Evolutionary conservation across 1,140 invertebrate genomes (phyloP).

Genomic region (Chionoecetes opilio): DNA sequence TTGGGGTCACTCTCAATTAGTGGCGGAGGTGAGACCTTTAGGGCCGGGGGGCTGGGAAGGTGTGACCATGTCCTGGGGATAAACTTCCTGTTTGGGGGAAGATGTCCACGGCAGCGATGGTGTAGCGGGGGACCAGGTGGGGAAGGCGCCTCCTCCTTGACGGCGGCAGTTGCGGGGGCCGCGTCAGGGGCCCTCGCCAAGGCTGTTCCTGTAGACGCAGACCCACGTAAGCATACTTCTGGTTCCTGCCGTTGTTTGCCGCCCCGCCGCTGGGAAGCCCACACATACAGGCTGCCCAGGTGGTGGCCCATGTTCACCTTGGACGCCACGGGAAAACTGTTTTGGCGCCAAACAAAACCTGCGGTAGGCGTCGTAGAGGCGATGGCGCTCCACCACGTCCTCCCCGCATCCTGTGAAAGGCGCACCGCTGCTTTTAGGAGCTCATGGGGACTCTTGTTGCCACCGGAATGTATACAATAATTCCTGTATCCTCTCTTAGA

Average conservation of each 20-base stretch:
- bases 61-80: neutral
- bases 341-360: neutral
- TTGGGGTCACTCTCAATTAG: neutral
- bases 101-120: neutral
- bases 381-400: neutral
- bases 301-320: neutral
- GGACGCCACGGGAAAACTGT: neutral
- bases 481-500: neutral
- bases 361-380: neutral
- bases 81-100: neutral
- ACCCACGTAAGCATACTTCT: neutral
- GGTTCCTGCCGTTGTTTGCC: neutral
- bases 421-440: neutral
- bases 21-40: neutral
- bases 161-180: neutral
- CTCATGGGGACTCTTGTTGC: neutral
- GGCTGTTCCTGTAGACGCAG: neutral
- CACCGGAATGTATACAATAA: neutral
- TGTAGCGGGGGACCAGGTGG: too few species aligned
- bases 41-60: neutral
- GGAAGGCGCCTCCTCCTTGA: too few species aligned
- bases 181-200: too few species aligned
- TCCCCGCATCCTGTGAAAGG: neutral
- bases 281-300: neutral
- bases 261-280: neutral